phyloP scores from a whole-genome alignment of 53 echinoderm and acorn worm species.

The Holothuria leucospilota region DNA sequence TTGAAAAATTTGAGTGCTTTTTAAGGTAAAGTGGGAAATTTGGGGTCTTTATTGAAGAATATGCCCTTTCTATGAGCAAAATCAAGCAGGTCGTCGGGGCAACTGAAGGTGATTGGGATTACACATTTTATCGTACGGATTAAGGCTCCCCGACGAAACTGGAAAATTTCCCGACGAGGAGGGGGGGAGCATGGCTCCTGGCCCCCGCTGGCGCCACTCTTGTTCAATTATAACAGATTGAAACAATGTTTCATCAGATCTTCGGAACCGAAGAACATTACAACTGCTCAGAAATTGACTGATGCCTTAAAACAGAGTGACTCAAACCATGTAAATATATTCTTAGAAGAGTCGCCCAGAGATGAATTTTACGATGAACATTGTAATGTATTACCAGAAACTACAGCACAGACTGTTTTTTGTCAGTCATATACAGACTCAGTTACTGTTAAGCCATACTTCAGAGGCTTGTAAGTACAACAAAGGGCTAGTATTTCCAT shows the following conservation, averaged over 20 bases:
- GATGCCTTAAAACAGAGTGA: not conserved
- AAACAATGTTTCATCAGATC: slow-evolving; percentile 41
- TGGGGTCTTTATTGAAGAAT: too few species aligned
- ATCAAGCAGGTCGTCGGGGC: too few species aligned
- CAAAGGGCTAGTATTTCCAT: not conserved
- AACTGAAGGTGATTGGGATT: too few species aligned
- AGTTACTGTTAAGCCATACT: not conserved
- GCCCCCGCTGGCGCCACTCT: too few species aligned
- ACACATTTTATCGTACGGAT: too few species aligned
- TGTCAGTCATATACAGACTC: not conserved
- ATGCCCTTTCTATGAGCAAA: too few species aligned
- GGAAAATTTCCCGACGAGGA: too few species aligned
- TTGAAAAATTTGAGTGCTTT: too few species aligned
- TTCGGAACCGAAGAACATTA: slow-evolving; percentile 27
- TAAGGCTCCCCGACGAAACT: too few species aligned
- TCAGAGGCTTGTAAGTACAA: not conserved
- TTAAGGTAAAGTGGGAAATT: too few species aligned
- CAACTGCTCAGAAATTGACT: slow-evolving; percentile 21
- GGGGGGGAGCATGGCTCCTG: too few species aligned
- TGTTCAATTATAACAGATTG: slow-evolving; percentile 53
- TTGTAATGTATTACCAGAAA: not conserved
- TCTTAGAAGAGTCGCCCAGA: not conserved
- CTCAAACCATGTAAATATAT: too few species aligned
- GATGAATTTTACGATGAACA: slow-evolving; percentile 16
- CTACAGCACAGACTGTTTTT: not conserved